Evolutionary conservation across 2,888 invertebrate genomes (phyloP).

Genomic region (Craniophora ligustri): DNA sequence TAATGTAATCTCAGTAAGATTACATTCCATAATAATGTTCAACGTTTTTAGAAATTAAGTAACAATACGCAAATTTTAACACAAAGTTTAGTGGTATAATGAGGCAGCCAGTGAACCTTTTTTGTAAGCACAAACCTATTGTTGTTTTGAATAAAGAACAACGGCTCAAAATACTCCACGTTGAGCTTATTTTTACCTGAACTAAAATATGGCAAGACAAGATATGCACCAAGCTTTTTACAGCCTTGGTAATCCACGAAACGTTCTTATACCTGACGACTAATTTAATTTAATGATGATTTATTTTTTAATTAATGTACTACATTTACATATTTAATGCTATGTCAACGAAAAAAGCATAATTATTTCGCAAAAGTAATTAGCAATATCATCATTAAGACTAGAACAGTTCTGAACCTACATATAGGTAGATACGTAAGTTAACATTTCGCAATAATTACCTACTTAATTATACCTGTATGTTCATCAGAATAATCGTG

Average conservation of each 20-base stretch:
- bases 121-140: conserved; percentile 31
- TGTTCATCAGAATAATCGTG: conserved; percentile 21
- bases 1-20: not conserved
- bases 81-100: conserved; percentile 24
- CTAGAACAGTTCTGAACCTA: not conserved
- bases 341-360: no score
- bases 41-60: conserved; percentile 10
- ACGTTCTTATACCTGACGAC: no score
- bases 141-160: conserved; percentile 44
- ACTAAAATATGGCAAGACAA: conserved; percentile 63
- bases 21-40: no score
- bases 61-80: conserved; percentile 33
- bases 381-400: conserved; percentile 1
- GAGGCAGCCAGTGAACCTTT: conserved; percentile 1
- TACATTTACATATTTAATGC: conserved; percentile 1
- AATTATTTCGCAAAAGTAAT: no score
- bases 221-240: conserved; percentile 32
- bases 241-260: conserved; percentile 12
- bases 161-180: conserved; percentile 46
- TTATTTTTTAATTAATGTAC: conserved; percentile 21
- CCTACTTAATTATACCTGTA: conserved; percentile 6
- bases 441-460: conserved; percentile 19
- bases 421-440: conserved; percentile 1
- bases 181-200: conserved; percentile 65
- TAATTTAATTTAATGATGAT: no score